Base-by-base conservation (phyloP, 1,140 invertebrate species). In the Heliconius congener region DNA sequence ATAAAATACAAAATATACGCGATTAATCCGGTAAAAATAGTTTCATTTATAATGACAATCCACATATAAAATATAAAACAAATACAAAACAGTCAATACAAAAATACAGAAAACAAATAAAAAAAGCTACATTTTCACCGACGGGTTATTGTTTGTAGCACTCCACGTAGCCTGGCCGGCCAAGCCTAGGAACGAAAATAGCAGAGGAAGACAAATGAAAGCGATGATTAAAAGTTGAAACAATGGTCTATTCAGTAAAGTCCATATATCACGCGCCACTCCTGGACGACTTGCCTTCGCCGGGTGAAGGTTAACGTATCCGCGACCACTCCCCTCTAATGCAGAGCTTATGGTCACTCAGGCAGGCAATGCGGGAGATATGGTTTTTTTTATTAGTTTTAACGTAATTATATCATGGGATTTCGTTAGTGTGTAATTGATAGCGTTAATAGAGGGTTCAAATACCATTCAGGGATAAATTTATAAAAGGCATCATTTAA, bases 181-280 rank as follows among this genome's bases (percentile, higher is more conserved):
- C 52, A 9, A 60, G 55, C 57, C 57, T 13, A 4, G 23, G 13
- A 66, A 66, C 60, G 16, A 66, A 11, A 66, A 27, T 66, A 66
- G 60, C 60, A 1, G n/a, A 66, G 60, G n/a, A n/a, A 57, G 34
- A 37, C 34, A 37, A 37, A 37, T 37, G 34, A 66, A 66, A 66
- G 23, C 60, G n/a, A 13, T 27, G 57, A 66, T 66, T 66, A 66
- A 66, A 66, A 66, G 23, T 27, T 66, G 57, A 66, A 66, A 66
- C 57, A 66, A 66, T 66, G 57, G 57, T 66, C 23, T 66, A 66
- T 66, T 27, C 57, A 27, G 57, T 23, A n/a, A n/a, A 5, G 57
- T 66, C 57, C 57, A 66, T 66, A 66, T 4, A 66, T 66, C 9
- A 66, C 23, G 55, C 18, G 57, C 57, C 57, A 30, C 23, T 13